Evolutionary conservation across 2,888 invertebrate genomes (phyloP).

Genomic region (Amblyteles armatorius): DNA sequence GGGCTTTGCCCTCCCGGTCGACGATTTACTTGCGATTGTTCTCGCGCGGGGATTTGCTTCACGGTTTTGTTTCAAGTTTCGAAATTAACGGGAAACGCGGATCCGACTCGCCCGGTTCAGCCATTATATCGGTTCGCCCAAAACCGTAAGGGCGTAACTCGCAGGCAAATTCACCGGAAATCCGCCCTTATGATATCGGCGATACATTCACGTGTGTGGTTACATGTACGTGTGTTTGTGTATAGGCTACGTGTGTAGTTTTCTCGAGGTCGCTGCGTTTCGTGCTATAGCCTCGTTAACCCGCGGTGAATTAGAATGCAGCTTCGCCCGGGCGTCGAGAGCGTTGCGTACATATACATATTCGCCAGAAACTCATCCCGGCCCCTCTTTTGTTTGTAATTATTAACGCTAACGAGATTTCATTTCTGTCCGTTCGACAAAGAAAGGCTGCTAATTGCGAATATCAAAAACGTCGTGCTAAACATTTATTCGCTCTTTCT

Average conservation of each 20-base stretch:
- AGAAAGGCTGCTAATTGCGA: constrained; percentile 41
- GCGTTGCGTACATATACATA: constrained; percentile 14
- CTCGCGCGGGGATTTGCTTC: constrained; percentile 18
- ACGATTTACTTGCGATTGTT: constrained; percentile 23
- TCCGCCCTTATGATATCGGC: too few species aligned
- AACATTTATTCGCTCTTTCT: background rate
- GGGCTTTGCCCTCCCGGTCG: constrained; percentile 1
- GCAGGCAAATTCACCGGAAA: too few species aligned
- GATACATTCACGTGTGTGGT: background rate
- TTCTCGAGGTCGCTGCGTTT: constrained; percentile 15
- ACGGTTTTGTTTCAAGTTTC: constrained; percentile 42
- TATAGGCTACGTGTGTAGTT: background rate
- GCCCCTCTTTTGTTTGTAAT: constrained; percentile 36
- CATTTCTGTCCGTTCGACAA: constrained; percentile 11
- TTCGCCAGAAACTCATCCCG: constrained; percentile 41
- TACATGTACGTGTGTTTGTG: background rate
- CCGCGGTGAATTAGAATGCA: constrained; percentile 40
- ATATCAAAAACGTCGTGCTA: constrained; percentile 22
- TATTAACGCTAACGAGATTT: constrained; percentile 48
- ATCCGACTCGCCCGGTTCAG: background rate
- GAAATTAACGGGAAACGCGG: constrained; percentile 27
- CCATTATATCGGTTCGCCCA: background rate
- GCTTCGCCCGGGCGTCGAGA: background rate
- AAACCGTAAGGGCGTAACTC: too few species aligned
- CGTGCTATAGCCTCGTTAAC: constrained; percentile 46